Conservation (phyloP, 2,888 invertebrate genomes). For the Drosophila engyochracea region DNA sequence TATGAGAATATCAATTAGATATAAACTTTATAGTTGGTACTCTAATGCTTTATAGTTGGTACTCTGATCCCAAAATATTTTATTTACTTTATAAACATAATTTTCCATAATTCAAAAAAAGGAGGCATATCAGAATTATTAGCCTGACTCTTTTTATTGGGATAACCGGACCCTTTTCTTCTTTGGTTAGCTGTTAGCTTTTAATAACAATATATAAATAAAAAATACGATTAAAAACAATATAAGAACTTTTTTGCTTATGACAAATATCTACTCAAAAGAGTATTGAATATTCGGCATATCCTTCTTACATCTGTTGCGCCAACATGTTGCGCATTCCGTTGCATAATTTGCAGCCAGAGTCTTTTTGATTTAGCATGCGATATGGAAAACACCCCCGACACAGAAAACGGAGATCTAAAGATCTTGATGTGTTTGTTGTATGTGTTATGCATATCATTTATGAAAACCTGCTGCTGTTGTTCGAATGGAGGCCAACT, state of each 20-base stretch:
- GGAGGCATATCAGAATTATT: too few relatives aligned
- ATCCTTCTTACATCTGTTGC: neutral
- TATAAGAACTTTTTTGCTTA: neutral
- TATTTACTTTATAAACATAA: neutral
- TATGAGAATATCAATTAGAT: neutral
- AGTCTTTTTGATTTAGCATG: constrained; percentile 36
- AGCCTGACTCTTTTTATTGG: too few relatives aligned
- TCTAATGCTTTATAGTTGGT: neutral
- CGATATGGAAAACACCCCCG: constrained; percentile 52
- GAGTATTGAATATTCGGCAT: neutral
- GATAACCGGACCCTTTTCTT: too few relatives aligned
- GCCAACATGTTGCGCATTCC: constrained; percentile 42
- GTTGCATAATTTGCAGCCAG: constrained; percentile 10
- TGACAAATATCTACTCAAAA: neutral
- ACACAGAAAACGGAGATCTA: constrained; percentile 23
- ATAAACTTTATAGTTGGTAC: neutral
- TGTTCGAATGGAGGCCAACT: constrained; percentile 48
- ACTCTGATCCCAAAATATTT: neutral
- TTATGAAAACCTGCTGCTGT: constrained; percentile 45
- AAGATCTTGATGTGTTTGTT: constrained; percentile 31
- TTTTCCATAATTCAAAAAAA: neutral
- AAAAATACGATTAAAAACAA: neutral
- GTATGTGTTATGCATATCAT: constrained; percentile 30
- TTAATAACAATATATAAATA: too few relatives aligned
- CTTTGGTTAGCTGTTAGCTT: too few relatives aligned